These are phyloP conservation scores for Antigone vipio DNA, from an alignment of 2,113 vertebrate genomes.

Conservation along the genomic window DNA sequence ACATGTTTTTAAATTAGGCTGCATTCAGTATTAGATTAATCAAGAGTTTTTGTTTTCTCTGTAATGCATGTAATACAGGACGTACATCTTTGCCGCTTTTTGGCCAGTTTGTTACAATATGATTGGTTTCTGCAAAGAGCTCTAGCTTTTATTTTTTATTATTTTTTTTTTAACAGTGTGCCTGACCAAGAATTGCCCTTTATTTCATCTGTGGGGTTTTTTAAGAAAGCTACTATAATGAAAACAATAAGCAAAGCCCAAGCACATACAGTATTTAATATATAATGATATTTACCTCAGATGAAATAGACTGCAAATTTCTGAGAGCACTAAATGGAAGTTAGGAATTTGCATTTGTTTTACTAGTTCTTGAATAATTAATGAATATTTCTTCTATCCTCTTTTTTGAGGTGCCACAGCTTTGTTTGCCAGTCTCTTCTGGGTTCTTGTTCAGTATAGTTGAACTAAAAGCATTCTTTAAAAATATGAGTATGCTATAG, in stretches of 20 bases:
- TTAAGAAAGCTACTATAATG: background rate
- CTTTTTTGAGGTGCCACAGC: background rate
- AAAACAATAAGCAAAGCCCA: background rate
- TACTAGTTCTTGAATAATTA: background rate
- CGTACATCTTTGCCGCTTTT: background rate
- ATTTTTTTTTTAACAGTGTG: background rate
- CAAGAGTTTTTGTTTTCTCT: background rate
- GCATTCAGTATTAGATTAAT: background rate
- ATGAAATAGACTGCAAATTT: background rate
- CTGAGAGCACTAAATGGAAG: background rate
- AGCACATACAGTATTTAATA: background rate
- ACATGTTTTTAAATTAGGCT: background rate
- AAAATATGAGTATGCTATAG: background rate
- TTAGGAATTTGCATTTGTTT: background rate
- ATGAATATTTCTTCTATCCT: background rate
- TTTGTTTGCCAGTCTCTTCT: background rate
- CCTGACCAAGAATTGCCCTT: background rate
- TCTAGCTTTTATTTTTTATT: background rate
- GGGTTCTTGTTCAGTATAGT: background rate
- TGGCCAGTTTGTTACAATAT: background rate
- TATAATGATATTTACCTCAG: background rate
- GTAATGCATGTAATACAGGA: background rate
- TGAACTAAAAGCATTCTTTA: background rate
- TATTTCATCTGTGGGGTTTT: background rate
- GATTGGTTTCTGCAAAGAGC: background rate